phyloP scores from a whole-genome alignment of 2,797 vertebrate species.

The Linurgus olivaceus region DNA sequence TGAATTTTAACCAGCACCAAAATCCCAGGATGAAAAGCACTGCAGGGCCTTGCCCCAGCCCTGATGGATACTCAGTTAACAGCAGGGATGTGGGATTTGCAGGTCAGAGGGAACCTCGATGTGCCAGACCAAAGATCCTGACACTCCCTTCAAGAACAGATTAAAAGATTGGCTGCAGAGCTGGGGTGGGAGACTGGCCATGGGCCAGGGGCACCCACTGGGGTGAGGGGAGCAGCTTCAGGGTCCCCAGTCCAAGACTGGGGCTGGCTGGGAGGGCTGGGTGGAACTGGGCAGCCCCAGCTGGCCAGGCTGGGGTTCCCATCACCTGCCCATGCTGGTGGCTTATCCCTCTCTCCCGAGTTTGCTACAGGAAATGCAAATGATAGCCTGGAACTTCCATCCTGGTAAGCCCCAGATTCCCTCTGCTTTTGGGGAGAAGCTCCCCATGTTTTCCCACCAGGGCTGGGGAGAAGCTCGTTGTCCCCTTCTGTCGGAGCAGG shows the following conservation, averaged over 20 bases:
- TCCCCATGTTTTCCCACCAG: fast-evolving
- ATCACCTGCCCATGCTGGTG: neutral
- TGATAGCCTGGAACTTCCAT: neutral
- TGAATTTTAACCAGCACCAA: neutral
- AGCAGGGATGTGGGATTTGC: neutral
- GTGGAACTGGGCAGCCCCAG: neutral
- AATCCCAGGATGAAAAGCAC: neutral
- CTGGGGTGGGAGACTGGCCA: neutral
- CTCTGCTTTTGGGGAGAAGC: neutral
- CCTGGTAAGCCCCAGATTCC: fast-evolving
- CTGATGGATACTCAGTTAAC: neutral
- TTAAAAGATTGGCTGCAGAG: slow-evolving; percentile 20
- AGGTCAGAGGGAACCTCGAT: fast-evolving
- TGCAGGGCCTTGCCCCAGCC: neutral
- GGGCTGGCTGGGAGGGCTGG: neutral
- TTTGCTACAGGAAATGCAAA: neutral
- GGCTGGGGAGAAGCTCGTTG: fast-evolving
- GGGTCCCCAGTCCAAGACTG: neutral
- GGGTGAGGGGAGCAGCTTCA: neutral
- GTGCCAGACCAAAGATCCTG: neutral
- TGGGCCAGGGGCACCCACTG: neutral
- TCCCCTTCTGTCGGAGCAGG: fast-evolving
- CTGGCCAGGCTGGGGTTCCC: fast-evolving
- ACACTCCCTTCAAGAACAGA: slow-evolving; percentile 31
- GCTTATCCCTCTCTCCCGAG: fast-evolving